Conservation (phyloP, 2,113 vertebrate genomes). For the Thomomys bottae region DNA sequence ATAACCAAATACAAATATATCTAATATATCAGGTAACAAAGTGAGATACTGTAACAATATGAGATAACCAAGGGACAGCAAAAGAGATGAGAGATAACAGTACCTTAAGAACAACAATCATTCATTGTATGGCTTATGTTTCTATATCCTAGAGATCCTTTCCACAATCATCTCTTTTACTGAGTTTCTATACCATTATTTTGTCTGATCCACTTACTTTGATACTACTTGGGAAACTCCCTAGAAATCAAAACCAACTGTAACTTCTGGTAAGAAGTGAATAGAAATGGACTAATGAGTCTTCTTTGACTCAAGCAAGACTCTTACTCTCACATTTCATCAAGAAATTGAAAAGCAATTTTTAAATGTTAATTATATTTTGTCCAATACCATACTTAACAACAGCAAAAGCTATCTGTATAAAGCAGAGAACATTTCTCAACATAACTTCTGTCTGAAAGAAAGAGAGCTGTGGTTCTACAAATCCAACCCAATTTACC, state of each 20-base stretch:
- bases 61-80: too few relatives aligned
- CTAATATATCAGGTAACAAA: too few relatives aligned
- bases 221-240: not conserved
- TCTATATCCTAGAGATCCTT: too few relatives aligned
- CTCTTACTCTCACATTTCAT: slow-evolving; percentile 1
- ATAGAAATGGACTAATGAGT: not conserved
- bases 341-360: not conserved
- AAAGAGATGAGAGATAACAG: too few relatives aligned
- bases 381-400: not conserved
- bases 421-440: not conserved
- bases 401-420: not conserved
- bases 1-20: too few relatives aligned
- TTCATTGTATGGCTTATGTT: too few relatives aligned
- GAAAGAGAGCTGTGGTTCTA: not conserved
- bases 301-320: not conserved
- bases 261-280: not conserved
- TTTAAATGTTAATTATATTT: not conserved
- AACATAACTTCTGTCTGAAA: not conserved
- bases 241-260: not conserved
- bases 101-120: too few relatives aligned
- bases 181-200: not conserved
- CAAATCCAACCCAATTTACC: not conserved
- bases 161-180: not conserved
- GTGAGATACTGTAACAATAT: too few relatives aligned
- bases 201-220: not conserved